phyloP scores from a whole-genome alignment of 2,113 vertebrate species.

The Prionailurus bengalensis region DNA sequence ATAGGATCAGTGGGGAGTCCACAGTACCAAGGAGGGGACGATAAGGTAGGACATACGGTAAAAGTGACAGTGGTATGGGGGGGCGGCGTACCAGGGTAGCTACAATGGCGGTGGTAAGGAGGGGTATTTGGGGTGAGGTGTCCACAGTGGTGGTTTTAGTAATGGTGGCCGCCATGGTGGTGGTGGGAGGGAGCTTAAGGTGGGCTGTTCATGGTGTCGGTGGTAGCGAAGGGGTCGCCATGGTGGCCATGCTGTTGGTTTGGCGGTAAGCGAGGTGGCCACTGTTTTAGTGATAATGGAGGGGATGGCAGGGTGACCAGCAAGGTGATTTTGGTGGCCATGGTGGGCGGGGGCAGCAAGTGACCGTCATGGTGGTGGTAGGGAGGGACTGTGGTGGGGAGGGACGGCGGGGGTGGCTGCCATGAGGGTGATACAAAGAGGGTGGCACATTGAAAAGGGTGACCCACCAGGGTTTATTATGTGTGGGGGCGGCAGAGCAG shows the following conservation, averaged over 20 bases:
- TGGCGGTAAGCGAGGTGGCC: too few relatives aligned
- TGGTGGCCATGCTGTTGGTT: background rate
- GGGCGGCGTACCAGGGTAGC: background rate
- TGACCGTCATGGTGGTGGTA: too few relatives aligned
- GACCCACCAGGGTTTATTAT: background rate
- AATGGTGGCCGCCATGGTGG: background rate
- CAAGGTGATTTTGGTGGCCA: too few relatives aligned
- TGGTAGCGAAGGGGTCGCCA: background rate
- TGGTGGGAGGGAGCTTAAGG: background rate
- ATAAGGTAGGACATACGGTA: background rate
- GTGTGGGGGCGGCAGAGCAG: accelerated
- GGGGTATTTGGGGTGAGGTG: background rate
- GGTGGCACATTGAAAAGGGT: background rate
- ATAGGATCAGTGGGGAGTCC: background rate
- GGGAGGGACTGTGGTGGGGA: background rate
- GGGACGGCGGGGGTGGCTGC: background rate
- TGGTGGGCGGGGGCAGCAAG: background rate
- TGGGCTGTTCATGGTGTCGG: background rate
- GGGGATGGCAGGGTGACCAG: background rate
- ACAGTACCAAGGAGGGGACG: background rate
- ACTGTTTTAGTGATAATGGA: background rate
- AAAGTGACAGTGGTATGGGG: background rate
- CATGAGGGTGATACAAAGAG: background rate
- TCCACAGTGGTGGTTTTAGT: too few relatives aligned
- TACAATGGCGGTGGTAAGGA: background rate